Base-by-base conservation (phyloP, 2,797 vertebrate species). In the Yasuhikotakia modesta region DNA sequence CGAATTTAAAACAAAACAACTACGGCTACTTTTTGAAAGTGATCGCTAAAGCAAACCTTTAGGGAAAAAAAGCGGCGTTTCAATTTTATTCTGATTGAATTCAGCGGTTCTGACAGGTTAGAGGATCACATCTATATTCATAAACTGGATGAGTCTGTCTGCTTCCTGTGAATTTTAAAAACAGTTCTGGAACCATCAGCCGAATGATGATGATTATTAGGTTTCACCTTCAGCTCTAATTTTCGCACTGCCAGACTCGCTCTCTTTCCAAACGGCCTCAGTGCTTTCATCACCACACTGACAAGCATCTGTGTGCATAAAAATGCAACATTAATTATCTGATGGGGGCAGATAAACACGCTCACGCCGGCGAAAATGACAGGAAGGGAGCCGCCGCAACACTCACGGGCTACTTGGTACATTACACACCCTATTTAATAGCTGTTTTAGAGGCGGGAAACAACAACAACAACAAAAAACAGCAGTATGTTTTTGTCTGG, bases 221-320 rank as follows among this genome's bases (percentile, higher is more conserved):
- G 57, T 75, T 78, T 84, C 82, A 84, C 81, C 76, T 73, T 82
- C 64, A 12, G 52, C 78, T 72, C 70, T 81, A 63, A n/a, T 78
- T 79, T 83, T 71, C 81, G 69, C 78, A 63, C 83, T 48, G 43
- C n/a, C 83, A 79, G 70, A n/a, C 69, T 22, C 73, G 30, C 64
- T 39, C 45, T 12, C 43, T n/a, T 45, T 3, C 16, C 70, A 12
- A 52, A 19, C 17, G 55, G 63, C 81, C 70, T 74, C 53, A 64
- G 61, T 58, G 78, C 82, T 85, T 85, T 84, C 80, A 84, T 84
- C 84, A 65, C 72, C 80, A 80, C 73, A 80, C 77, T 81, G 82
- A 80, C 84, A 80, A 82, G 84, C 78, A 82, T 78, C 82, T 82
- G 82, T 21, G 66, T 79, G 78, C 69, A 76, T 73, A 73, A 79